Evolutionary conservation across 2,113 vertebrate species (phyloP).

Genomic region (Ardeotis arabs): DNA sequence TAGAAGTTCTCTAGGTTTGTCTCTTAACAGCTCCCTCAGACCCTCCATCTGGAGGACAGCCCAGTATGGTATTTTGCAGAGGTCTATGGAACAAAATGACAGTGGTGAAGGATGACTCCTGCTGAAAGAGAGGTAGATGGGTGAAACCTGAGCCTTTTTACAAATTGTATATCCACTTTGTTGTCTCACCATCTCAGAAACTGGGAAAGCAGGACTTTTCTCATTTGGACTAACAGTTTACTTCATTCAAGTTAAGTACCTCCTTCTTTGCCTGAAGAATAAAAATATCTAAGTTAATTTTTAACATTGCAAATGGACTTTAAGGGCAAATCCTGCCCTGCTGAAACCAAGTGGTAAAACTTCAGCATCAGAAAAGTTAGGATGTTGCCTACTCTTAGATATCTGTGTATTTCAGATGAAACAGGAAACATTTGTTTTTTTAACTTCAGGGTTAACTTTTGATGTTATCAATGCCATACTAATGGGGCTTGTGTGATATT

Average conservation of each 20-base stretch:
- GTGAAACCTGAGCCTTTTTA: neutral
- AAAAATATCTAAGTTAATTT: neutral
- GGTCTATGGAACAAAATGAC: neutral
- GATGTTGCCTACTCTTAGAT: neutral
- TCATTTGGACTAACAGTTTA: neutral
- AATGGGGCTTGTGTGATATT: neutral
- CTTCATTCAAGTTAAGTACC: neutral
- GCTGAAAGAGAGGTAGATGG: neutral
- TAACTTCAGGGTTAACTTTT: neutral
- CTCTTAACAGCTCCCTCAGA: neutral
- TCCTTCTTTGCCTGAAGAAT: neutral
- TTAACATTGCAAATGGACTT: neutral
- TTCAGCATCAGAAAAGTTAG: neutral
- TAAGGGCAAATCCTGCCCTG: neutral
- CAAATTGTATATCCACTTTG: neutral
- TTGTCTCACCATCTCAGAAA: neutral
- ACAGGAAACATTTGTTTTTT: neutral
- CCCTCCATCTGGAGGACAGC: neutral
- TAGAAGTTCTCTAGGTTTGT: neutral
- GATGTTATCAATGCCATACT: neutral
- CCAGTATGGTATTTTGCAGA: neutral
- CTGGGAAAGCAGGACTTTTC: neutral
- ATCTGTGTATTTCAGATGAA: neutral
- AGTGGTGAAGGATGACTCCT: neutral
- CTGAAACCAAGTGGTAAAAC: neutral